A percentile compares a stretch with the other conserved stretches of the same genome.
Evolutionary conservation across 2,113 vertebrate genomes (phyloP).

Genomic region (Equus przewalskii): DNA sequence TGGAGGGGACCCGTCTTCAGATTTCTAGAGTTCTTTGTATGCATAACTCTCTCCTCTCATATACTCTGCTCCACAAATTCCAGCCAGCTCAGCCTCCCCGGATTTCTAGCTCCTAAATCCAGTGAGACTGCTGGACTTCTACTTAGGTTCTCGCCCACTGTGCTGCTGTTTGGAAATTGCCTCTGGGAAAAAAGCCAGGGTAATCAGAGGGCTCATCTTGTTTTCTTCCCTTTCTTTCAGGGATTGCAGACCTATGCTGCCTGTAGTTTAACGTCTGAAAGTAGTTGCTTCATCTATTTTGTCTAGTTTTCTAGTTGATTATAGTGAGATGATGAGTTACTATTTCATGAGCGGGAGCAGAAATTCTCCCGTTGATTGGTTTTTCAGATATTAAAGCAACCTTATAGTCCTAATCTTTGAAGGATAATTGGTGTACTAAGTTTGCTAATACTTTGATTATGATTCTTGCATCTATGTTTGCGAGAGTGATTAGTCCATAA

Average conservation of each 20-base stretch:
- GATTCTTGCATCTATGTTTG: background rate
- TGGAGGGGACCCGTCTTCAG: background rate
- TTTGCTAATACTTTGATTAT: conserved; percentile 31
- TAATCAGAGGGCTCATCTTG: background rate
- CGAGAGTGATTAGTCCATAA: background rate
- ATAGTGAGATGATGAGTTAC: background rate
- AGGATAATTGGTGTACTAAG: background rate
- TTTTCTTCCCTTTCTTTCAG: background rate
- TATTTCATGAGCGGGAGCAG: background rate
- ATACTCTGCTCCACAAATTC: background rate
- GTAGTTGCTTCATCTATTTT: background rate
- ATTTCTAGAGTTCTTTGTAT: background rate
- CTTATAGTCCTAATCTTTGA: background rate
- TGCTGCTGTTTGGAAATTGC: background rate
- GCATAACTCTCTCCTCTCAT: background rate
- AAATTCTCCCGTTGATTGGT: background rate
- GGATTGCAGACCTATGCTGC: background rate
- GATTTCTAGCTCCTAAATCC: background rate
- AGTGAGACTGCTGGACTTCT: background rate
- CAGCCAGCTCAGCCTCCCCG: background rate
- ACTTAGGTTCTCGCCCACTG: background rate
- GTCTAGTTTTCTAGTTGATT: background rate
- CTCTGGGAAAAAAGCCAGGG: background rate
- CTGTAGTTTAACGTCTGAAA: background rate
- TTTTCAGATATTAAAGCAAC: background rate